Base-by-base conservation (phyloP, 2,113 vertebrate species). In the Oncorhynchus kisutch region DNA sequence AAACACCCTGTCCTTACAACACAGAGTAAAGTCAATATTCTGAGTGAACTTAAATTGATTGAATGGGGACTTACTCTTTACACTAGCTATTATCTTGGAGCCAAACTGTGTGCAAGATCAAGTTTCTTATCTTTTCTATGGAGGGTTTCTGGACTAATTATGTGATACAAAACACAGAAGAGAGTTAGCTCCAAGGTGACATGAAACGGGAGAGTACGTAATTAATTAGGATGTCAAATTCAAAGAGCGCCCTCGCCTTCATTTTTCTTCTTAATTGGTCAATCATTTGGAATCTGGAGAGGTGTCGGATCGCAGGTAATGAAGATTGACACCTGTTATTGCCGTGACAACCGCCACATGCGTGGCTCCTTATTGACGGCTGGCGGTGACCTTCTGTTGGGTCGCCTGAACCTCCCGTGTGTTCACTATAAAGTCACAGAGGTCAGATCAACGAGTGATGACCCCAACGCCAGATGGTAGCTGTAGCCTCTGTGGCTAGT, bases 211-310 rank as follows among this genome's bases (percentile, higher is more conserved):
- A 90, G 79, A 85, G 86, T 82, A 16, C 83, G 84, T 85, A 87
- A 92, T 93, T 93, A 91, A 94, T 93, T 90, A 91, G 88, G 77
- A 89, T 88, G 90, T 92, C 90, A 91, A 82, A 88, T 83, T 79
- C 80, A 66, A 78, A 85, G 83, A 87, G 85, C 84, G 84, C 90
- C 88, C 86, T 78, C 72, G 80, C 80, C 86, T 87, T 90, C 80
- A 91, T 92, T 92, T 90, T 85, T 91, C 89, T 89, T 86, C 81
- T 86, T 93, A 92, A 92, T 91, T 88, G 89, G 81, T 82, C 85
- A 89, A 89, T 92, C 86, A 92, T 92, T 90, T 87, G 76, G 82
- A 88, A 87, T 89, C 91, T 89, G 79, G 89, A 94, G 78, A 87
- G 84, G 80, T 45, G 69, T 87, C 84, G 90, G 87, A 90, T 91